These are phyloP conservation scores for Zosterops japonicus DNA, from an alignment of 2,113 vertebrate species.

Conservation along the genomic window DNA sequence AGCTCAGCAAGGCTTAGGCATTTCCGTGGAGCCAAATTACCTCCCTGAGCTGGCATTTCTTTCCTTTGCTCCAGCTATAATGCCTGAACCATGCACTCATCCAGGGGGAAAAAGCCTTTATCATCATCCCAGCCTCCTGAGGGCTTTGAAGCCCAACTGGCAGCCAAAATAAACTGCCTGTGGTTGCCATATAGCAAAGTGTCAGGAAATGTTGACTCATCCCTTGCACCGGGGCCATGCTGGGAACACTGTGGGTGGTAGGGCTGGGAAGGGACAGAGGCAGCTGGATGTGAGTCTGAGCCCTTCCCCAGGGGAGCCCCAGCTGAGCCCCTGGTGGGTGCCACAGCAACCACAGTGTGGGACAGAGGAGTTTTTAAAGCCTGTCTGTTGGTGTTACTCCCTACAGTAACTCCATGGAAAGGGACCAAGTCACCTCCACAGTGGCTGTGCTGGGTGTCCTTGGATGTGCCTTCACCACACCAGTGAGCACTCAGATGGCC, in stretches of 20 bases:
- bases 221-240: neutral
- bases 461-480: neutral
- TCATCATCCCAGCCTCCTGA: neutral
- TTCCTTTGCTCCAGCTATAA: neutral
- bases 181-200: neutral
- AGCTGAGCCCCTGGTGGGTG: neutral
- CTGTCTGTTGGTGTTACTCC: neutral
- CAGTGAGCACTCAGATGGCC: neutral
- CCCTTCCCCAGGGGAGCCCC: neutral
- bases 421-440: too few species aligned
- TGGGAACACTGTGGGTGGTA: neutral
- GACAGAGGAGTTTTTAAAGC: neutral
- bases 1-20: neutral
- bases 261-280: neutral
- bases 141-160: neutral
- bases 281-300: neutral
- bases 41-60: neutral
- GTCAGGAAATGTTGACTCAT: neutral
- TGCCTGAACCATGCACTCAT: neutral
- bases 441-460: neutral
- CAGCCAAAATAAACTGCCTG: neutral
- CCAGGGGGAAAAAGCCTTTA: neutral
- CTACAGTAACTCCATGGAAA: neutral
- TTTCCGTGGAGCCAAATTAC: constrained; percentile 24
- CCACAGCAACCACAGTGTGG: neutral